Evolutionary conservation across 2,888 invertebrate species (phyloP), one percentile per base, ranked within the genome.

Genomic region (Hemicrepidius hirtus): DNA sequence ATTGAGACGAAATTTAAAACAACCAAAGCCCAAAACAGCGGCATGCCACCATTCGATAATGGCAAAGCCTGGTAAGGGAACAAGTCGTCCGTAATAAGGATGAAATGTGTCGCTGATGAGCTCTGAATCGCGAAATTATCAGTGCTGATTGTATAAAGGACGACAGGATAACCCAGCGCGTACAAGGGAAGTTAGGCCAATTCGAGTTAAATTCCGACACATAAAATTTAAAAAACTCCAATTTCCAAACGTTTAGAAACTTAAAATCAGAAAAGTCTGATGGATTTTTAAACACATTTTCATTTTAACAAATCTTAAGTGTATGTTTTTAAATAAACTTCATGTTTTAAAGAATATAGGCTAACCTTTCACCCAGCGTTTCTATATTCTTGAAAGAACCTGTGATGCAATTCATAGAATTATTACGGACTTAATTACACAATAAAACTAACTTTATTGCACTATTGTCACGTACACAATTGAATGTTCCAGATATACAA

Each of bases 51-150:
- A 67, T 62, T 70, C 66, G 40, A 67, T 74, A 67, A 74, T 70
- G 66, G 53, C 41, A 66, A 67, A 73, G 72, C 46, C 21, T 67
- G 57, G 70, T 74, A 71, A 76, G 77, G 80, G 84, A 85, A 85
- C 85, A 84, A 85, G 85, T 82, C 81, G 81, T 77, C 79, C 80
- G 84, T 84, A 85, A 85, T 84, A 85, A 84, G 84, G 84, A 83
- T 84, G 84, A 85, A 86, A 85, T 82, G 84, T 84, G 85, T 83
- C 82, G 83, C 82, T 86, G 86, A 86, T 86, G 85, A 86, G 84
- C 83, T 83, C 81, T 86, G 86, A 86, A 86, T 86, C 83, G 86
- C 84, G 80, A 82, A 85, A 85, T 86, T 85, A 85, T 85, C 84
- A 82, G 82, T 80, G 80, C 82, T 85, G 85, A 84, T 84, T 82